Base-by-base conservation (phyloP, 2,113 vertebrate species). In the Athene noctua region DNA sequence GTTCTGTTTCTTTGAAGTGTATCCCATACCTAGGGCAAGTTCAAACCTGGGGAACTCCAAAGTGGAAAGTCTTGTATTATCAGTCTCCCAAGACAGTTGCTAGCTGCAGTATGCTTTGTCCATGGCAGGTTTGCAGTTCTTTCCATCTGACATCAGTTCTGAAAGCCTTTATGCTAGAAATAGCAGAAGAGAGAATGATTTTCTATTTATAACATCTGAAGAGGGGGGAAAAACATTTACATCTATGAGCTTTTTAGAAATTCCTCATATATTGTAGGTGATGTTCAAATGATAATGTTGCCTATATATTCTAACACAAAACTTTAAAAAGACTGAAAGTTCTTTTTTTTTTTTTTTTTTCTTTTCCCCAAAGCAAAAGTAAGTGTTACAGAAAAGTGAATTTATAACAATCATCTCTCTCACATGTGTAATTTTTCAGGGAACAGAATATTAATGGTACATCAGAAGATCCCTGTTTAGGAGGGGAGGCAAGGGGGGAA, bases 381-480 rank as follows among this genome's bases (percentile, higher is more conserved):
- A 94, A 70, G 44, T 92, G 66, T 94, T 94, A 61, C 20, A 89
- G 54, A 85, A 23, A 44, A 44, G 5, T 74, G 79, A 97, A 68
- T 93, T 79, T 91, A 40, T 80, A 61, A 71, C 62, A 78, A 89
- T 95, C 15, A 91, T 95, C 81, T 96, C 95, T 93, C 82, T 94
- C 72, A 94, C 30, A 9, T 42, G 63, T 74, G 23, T 65, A 91
- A 91, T 94, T 97, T 97, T 94, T 94, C n/a, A 97, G 92, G 59
- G 65, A 94, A 34, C 11, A 72, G 34, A 81, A 87, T 97, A 82
- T 95, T 94, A 95, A 92, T 89, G 75, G 44, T 7, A 78, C 5
- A 68, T 91, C 21, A 73, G 88, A 89, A 94, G 30, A 66, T 70
- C 23, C 12, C 18, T 15, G 18, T 91, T 93, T 36, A 59, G 81